phyloP scores from a whole-genome alignment of 1,140 invertebrate genomes.

The Berghia stephanieae region DNA sequence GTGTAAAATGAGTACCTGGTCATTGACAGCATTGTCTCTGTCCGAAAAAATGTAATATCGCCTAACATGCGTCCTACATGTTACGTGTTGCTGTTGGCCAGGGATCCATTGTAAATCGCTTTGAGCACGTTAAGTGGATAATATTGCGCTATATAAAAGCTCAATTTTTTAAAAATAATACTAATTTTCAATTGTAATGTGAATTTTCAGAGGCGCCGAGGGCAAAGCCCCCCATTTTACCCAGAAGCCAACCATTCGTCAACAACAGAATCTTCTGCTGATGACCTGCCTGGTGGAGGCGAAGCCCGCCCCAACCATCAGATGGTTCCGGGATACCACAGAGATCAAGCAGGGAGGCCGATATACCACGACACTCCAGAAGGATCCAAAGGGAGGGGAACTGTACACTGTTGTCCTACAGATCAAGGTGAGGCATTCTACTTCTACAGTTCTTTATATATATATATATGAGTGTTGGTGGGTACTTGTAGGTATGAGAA shows the following conservation, averaged over 20 bases:
- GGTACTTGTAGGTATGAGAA: too few relatives aligned
- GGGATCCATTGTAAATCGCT: too few relatives aligned
- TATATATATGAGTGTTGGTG: too few relatives aligned
- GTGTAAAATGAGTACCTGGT: too few relatives aligned
- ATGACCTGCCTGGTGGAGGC: conserved; percentile 61
- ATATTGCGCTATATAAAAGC: too few relatives aligned
- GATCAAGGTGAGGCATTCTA: conserved; percentile 80
- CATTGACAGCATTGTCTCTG: too few relatives aligned
- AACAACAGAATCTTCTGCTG: conserved; percentile 75
- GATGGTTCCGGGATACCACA: conserved; percentile 56
- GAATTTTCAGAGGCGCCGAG: conserved; percentile 48
- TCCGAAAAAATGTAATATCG: too few relatives aligned
- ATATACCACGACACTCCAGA: conserved; percentile 46
- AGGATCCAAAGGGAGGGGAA: conserved; percentile 70
- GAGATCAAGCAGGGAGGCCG: conserved; percentile 51
- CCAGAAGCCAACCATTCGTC: conserved; percentile 97
- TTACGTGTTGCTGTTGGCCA: too few relatives aligned
- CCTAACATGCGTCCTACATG: too few relatives aligned
- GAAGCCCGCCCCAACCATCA: conserved; percentile 55
- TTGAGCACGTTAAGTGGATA: too few relatives aligned
- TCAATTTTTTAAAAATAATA: too few relatives aligned
- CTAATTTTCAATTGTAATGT: too few relatives aligned
- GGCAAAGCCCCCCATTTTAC: conserved; percentile 89
- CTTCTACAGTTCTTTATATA: not conserved
- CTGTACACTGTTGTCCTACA: conserved; percentile 89